Evolutionary conservation across 2,797 vertebrate genomes (phyloP).

Genomic region (Epinephelus awoara): DNA sequence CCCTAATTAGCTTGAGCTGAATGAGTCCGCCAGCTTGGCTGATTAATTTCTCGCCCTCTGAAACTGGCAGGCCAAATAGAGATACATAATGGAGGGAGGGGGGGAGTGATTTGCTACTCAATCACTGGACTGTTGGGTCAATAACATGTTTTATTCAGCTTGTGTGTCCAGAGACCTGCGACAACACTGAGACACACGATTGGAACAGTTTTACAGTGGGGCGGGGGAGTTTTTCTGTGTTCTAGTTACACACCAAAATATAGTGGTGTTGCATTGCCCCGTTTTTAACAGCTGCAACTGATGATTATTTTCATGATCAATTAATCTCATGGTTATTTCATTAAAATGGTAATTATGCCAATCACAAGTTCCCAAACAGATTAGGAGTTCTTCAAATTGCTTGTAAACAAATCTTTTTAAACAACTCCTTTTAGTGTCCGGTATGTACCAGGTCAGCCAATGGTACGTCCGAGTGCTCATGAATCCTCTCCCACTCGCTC

Average conservation of each 20-base stretch:
- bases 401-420: neutral
- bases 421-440: too few species aligned
- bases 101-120: constrained; percentile 47
- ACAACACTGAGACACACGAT: constrained; percentile 11
- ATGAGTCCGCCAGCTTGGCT: constrained; percentile 27
- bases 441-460: too few species aligned
- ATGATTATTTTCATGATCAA: too few species aligned
- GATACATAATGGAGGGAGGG: constrained; percentile 39
- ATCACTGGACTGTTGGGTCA: constrained; percentile 44
- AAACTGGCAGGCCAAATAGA: constrained; percentile 49
- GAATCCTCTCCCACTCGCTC: too few species aligned
- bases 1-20: constrained; percentile 56
- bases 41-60: constrained; percentile 62
- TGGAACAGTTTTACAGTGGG: neutral
- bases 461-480: too few species aligned
- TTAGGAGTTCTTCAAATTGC: neutral
- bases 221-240: neutral
- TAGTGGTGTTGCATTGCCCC: neutral
- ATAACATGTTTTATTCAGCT: constrained; percentile 57
- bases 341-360: neutral
- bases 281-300: neutral
- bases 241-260: neutral
- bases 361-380: neutral
- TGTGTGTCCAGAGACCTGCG: constrained; percentile 20
- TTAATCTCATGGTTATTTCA: neutral